A percentile compares a stretch with the other conserved stretches of the same genome.
phyloP scores from a whole-genome alignment of 2,797 vertebrate species.

The Chromobotia macracanthus region DNA sequence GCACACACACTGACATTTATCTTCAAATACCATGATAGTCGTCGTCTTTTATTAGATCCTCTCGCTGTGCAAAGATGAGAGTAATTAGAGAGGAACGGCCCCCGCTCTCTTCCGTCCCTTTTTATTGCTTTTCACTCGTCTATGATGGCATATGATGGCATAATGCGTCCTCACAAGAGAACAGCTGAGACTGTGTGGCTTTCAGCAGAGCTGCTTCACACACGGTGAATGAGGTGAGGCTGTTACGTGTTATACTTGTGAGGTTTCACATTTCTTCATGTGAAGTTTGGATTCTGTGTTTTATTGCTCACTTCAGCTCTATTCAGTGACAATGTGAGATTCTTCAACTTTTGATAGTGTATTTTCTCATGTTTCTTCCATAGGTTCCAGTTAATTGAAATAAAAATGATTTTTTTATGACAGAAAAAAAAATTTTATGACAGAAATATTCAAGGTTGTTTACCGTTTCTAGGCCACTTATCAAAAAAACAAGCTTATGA shows the following conservation, averaged over 20 bases:
- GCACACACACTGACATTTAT: constrained; percentile 52
- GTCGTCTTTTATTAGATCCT: constrained; percentile 49
- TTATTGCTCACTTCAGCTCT: not conserved
- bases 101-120: constrained; percentile 21
- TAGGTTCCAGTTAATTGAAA: too few species aligned
- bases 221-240: not conserved
- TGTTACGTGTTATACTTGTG: too few species aligned
- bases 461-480: not conserved
- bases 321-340: not conserved
- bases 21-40: constrained; percentile 53
- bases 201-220: not conserved
- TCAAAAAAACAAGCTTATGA: too few species aligned
- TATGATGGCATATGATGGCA: not conserved
- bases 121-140: constrained; percentile 51
- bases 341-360: not conserved
- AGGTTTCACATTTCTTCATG: constrained; percentile 9
- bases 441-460: not conserved
- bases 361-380: not conserved
- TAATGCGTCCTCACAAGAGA: not conserved
- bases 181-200: constrained; percentile 11
- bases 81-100: constrained; percentile 48
- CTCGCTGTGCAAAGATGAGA: constrained; percentile 53
- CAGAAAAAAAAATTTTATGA: too few species aligned
- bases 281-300: not conserved
- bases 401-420: too few species aligned